A percentile compares a stretch with the other conserved stretches of the same genome.
Conservation (phyloP, 2,797 vertebrate species). For the Aulostomus chinensis region DNA sequence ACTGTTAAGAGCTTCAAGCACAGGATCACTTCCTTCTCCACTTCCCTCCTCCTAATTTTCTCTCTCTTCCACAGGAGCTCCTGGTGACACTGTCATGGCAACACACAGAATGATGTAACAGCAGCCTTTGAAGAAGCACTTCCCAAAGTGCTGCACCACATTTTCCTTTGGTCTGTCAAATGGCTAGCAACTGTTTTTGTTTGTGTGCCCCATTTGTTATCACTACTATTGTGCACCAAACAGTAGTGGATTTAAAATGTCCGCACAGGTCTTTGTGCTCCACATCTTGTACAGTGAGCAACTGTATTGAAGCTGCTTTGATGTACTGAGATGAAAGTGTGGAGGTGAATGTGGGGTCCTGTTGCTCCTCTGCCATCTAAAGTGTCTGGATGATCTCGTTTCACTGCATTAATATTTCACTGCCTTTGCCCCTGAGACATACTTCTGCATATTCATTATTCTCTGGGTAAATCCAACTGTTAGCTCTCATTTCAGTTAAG, state of each 20-base stretch:
- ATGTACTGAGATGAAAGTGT: too few relatives aligned
- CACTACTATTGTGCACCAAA: background rate
- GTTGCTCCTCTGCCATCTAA: constrained; percentile 10
- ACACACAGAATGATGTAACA: constrained; percentile 30
- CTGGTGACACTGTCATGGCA: constrained; percentile 45
- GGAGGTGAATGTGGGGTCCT: too few relatives aligned
- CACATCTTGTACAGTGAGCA: too few relatives aligned
- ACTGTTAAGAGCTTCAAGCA: too few relatives aligned
- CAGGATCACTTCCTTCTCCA: constrained; percentile 18
- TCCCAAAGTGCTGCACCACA: background rate
- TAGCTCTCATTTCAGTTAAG: background rate
- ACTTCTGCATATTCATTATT: constrained; percentile 7
- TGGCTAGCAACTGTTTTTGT: constrained; percentile 9
- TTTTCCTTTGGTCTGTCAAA: constrained; percentile 8
- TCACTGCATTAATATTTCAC: too few relatives aligned
- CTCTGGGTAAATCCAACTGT: constrained; percentile 3
- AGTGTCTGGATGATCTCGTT: constrained; percentile 12
- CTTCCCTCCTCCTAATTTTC: constrained; percentile 12
- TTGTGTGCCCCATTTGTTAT: constrained; percentile 7
- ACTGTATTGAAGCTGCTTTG: too few relatives aligned
- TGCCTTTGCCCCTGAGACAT: constrained; percentile 6
- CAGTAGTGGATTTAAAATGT: background rate
- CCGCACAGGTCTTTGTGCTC: too few relatives aligned
- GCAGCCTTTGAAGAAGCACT: constrained; percentile 19
- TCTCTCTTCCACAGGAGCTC: constrained; percentile 13